Conservation (phyloP, 2,888 invertebrate species). For the Habrosyne pyritoides region DNA sequence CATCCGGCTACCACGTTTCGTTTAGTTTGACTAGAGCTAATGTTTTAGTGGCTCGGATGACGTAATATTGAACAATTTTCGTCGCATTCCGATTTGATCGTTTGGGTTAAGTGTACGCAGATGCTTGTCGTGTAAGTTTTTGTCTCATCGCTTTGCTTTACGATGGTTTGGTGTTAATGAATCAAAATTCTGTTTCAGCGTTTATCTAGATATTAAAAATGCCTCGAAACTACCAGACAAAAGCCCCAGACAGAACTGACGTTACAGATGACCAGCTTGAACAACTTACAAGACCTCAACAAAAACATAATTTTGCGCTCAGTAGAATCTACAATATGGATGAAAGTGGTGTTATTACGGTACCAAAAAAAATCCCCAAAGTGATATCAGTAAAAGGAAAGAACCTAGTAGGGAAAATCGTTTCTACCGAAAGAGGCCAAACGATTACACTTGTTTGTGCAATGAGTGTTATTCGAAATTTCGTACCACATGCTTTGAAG, state of each 20-base stretch:
- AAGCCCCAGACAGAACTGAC: constrained; percentile 12
- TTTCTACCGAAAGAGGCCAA: too few relatives aligned
- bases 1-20: neutral
- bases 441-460: too few relatives aligned
- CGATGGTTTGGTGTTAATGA: constrained; percentile 5
- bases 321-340: too few relatives aligned
- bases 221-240: constrained; percentile 19
- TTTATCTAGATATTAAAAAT: constrained; percentile 14
- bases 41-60: constrained; percentile 8
- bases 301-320: too few relatives aligned
- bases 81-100: constrained; percentile 5
- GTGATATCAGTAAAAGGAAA: constrained; percentile 35
- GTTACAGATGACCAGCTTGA: constrained; percentile 18
- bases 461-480: too few relatives aligned
- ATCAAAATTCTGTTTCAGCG: constrained; percentile 20
- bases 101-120: constrained; percentile 4
- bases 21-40: neutral
- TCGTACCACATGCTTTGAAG: constrained; percentile 9
- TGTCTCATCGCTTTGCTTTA: constrained; percentile 11
- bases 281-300: too few relatives aligned
- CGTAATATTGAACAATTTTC: constrained; percentile 5
- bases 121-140: constrained; percentile 18
- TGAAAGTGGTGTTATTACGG: too few relatives aligned
- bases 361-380: too few relatives aligned
- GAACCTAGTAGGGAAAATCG: constrained; percentile 30